These are phyloP conservation scores for Bunonema sp. DNA, from an alignment of 2,888 invertebrate genomes.

Conservation along the genomic window DNA sequence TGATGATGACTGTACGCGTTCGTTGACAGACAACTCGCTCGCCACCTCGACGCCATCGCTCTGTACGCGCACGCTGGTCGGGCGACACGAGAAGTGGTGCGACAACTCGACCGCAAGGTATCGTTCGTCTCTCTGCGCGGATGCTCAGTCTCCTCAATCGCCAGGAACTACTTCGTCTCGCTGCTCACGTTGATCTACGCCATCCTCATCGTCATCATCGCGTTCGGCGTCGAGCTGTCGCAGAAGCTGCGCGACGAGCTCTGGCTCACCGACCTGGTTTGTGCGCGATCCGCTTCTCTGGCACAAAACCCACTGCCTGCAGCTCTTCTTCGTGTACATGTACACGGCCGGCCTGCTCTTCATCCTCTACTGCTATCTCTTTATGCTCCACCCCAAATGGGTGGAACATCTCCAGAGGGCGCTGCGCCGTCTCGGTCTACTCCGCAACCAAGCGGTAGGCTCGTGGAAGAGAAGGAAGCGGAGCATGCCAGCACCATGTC, in stretches of 20 bases:
- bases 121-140: too few species aligned
- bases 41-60: neutral
- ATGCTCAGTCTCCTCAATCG: too few species aligned
- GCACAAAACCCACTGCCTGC: too few species aligned
- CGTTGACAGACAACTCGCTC: too few species aligned
- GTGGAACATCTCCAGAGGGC: conserved; percentile 10
- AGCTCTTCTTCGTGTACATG: conserved; percentile 39
- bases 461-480: conserved; percentile 1
- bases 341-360: conserved; percentile 33
- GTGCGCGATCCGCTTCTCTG: neutral
- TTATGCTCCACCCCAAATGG: conserved; percentile 32
- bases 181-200: conserved; percentile 35
- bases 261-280: conserved; percentile 34
- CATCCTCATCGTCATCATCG: conserved; percentile 29
- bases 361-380: conserved; percentile 31
- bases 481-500: too few species aligned
- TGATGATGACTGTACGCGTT: too few species aligned
- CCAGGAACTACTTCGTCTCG: conserved; percentile 28
- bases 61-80: neutral
- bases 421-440: conserved; percentile 1
- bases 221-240: conserved; percentile 33
- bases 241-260: conserved; percentile 30
- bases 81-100: too few species aligned
- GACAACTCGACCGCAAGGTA: too few species aligned
- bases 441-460: too few species aligned